Evolutionary conservation across 64 coral and sea anemone species (phyloP), one percentile per base, ranked within the genome.

Genomic region (Pocillopora verrucosa): DNA sequence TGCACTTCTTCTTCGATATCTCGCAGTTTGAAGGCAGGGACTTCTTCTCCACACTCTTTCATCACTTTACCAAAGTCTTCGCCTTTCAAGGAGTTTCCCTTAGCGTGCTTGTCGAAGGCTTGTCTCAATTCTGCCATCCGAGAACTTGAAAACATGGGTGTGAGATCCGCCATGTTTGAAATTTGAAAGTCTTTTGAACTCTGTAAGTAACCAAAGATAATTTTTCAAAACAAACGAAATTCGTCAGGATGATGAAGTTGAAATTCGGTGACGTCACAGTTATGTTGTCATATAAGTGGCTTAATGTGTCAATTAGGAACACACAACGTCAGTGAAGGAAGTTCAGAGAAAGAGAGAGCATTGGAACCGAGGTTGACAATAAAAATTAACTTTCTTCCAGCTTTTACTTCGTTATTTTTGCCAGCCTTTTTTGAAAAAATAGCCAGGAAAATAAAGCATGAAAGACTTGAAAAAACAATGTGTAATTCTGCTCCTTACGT

Each of bases 31-130:
- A 70, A 99, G 11, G 73, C 83, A 9, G 97, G 77, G 5, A 99
- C 91, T 4, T 93, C 87, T 87, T 99, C 94, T n/a, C 94, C 94
- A 65, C 91, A 99, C 34, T 91, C 93, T 80, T 99, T 95, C 91
- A 99, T 95, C 24, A 93, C 90, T 16, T 91, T 82, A 6, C 36
- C 97, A 45, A 99, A 89, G 73, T 99, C 88, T 68, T 79, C 79
- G 25, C 77, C 61, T 72, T 92, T 91, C 38, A 99, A 89, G 35
- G 75, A 79, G 6, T 82, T 87, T 41, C 58, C 87, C 37, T 91
- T 36, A 17, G 97, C 84, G 38, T 90, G 93, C 88, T 99, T 94
- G 13, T 90, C 84, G 74, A 99, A 99, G 16, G 87, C 87, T 75
- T 90, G 60, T 87, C 90, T 95, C 58, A 99, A 83, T 93, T 99